A percentile compares a stretch with the other conserved stretches of the same genome.
Evolutionary conservation across 1,140 invertebrate genomes (phyloP).

Genomic region (Cydia splendana): DNA sequence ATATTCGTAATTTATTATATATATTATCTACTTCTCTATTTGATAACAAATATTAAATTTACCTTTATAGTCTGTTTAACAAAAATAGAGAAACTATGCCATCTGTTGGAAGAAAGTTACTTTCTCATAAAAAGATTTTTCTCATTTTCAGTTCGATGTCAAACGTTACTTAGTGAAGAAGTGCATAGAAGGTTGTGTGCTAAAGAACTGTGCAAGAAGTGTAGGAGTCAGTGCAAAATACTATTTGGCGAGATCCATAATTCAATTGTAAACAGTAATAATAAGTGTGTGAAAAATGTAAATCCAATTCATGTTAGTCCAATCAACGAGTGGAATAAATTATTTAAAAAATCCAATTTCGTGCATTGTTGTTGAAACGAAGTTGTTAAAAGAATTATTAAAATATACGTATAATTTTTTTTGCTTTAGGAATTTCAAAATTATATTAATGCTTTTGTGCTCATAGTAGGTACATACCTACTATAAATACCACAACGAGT

Average conservation of each 20-base stretch:
- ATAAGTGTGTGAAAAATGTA: not conserved
- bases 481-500: too few relatives aligned
- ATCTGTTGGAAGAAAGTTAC: not conserved
- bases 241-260: slow-evolving; percentile 69
- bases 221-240: slow-evolving; percentile 66
- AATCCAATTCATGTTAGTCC: not conserved
- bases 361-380: not conserved
- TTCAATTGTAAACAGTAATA: slow-evolving; percentile 33
- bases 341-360: not conserved
- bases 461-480: too few relatives aligned
- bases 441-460: too few relatives aligned
- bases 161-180: slow-evolving; percentile 51
- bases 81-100: not conserved
- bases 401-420: not conserved
- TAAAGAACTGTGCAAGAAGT: slow-evolving; percentile 59
- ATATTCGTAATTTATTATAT: too few relatives aligned
- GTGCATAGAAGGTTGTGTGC: slow-evolving; percentile 72
- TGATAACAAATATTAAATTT: not conserved
- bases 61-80: not conserved
- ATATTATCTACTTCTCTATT: too few relatives aligned
- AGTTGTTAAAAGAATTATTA: not conserved
- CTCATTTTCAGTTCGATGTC: not conserved
- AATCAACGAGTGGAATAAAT: not conserved
- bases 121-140: not conserved
- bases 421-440: too few relatives aligned